phyloP scores from a whole-genome alignment of 2,113 vertebrate species.

The Aplodontia rufa region DNA sequence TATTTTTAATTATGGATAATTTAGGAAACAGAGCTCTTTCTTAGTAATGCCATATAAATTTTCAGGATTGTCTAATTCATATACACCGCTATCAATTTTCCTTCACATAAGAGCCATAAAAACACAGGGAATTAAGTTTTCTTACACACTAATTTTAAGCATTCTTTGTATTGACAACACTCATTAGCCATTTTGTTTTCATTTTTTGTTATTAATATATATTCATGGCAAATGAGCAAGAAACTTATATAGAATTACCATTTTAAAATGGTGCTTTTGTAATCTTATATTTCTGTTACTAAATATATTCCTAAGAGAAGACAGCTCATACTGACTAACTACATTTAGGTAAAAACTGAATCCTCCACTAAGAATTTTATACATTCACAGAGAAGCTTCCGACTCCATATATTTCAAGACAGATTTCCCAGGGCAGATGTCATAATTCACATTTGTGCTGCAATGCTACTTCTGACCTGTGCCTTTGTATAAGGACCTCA shows the following conservation, averaged over 20 bases:
- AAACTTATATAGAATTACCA: background rate
- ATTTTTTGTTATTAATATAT: background rate
- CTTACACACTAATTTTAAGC: background rate
- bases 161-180: background rate
- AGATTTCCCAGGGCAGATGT: background rate
- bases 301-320: constrained; percentile 38
- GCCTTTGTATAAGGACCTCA: background rate
- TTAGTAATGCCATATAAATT: background rate
- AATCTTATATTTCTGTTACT: background rate
- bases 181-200: background rate
- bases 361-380: background rate
- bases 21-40: constrained; percentile 24
- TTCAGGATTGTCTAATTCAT: constrained; percentile 32
- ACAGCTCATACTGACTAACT: background rate
- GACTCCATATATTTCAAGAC: background rate
- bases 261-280: background rate
- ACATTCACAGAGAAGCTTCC: background rate
- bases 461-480: background rate
- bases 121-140: background rate
- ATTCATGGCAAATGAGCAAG: constrained; percentile 10
- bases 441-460: background rate
- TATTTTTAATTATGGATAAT: constrained; percentile 56
- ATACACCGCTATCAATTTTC: constrained; percentile 11
- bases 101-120: constrained; percentile 6
- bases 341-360: background rate